Conservation (phyloP, 2,797 vertebrate species). For the Liasis olivaceus region DNA sequence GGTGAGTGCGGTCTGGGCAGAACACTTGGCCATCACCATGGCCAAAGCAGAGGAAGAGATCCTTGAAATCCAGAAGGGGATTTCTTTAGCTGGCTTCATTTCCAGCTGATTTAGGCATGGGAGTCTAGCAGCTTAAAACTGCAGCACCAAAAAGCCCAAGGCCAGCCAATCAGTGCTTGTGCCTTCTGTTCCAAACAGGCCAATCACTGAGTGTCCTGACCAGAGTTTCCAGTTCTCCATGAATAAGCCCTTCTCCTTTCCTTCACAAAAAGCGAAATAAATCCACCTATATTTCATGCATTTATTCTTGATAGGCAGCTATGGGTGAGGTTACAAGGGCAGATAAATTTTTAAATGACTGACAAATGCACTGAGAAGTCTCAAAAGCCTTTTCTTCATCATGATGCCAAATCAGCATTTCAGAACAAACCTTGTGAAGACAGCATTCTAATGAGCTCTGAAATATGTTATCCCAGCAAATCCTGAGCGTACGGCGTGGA, state of each 20-base stretch:
- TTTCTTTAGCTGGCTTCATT: background rate
- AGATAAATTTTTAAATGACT: background rate
- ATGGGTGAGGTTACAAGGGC: background rate
- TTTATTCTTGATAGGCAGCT: background rate
- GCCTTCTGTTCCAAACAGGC: background rate
- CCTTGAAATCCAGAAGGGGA: background rate
- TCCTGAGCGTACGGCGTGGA: background rate
- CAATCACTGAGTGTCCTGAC: background rate
- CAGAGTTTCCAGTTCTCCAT: background rate
- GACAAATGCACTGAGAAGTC: background rate
- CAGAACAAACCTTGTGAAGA: background rate
- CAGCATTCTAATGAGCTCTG: background rate
- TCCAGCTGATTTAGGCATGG: background rate
- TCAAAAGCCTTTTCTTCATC: constrained; percentile 1
- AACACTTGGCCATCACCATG: background rate
- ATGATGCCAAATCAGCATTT: background rate
- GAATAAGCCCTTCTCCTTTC: background rate
- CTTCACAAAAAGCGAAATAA: background rate
- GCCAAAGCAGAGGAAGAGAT: background rate
- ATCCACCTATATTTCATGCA: background rate
- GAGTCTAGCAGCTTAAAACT: background rate
- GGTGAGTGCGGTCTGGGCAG: background rate
- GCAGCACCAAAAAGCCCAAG: background rate
- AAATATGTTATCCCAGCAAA: background rate
- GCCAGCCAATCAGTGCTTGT: background rate